Base-by-base conservation (phyloP, 2,888 invertebrate genomes). In the Caenorhabditis panamensis region DNA sequence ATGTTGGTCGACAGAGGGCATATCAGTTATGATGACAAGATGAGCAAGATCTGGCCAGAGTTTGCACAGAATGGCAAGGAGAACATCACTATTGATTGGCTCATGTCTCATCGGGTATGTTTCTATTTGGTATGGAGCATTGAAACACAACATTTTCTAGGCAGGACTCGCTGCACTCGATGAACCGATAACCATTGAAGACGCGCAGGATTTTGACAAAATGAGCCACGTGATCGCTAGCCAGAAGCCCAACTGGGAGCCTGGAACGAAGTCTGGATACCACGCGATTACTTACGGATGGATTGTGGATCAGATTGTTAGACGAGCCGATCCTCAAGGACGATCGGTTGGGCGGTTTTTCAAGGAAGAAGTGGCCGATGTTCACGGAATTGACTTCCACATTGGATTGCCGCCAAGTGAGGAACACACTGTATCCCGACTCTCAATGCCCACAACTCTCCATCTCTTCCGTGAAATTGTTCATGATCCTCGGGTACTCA, bases 31-130 rank as follows among this genome's bases (percentile, higher is more conserved):
- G 88, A 91, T 24, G 89, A 91, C 56, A 88, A 84, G 36, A 90
- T 92, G 18, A 79, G 87, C 44, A 85, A 86, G 18, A 91, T 91
- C 77, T 92, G 92, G 92, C 92, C 92, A 24, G 92, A 92, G 64
- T 92, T 92, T 88, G 91, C 88, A 3, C 89, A 90, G 78, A 91
- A 92, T 82, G 92, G 92, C 6, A 92, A 92, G 81, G 91, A 91
- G 44, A 82, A 89, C 28, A 91, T 92, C 59, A 92, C 92, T 1
- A 86, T 92, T 37, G 90, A 88, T 36, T 83, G 83, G 86, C 59
- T 90, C 22, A 87, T 90, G 87, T 83, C 82, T 8, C 90, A 90
- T 66, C 54, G 85, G 59, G 85, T 86, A 13, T 28, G 82, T 37
- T 36, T 0, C 9, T 1, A n/a, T n/a, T n/a, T n/a, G n/a, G n/a